Evolutionary conservation across 2,113 vertebrate species (phyloP).

Genomic region (Thamnophis sirtalis): DNA sequence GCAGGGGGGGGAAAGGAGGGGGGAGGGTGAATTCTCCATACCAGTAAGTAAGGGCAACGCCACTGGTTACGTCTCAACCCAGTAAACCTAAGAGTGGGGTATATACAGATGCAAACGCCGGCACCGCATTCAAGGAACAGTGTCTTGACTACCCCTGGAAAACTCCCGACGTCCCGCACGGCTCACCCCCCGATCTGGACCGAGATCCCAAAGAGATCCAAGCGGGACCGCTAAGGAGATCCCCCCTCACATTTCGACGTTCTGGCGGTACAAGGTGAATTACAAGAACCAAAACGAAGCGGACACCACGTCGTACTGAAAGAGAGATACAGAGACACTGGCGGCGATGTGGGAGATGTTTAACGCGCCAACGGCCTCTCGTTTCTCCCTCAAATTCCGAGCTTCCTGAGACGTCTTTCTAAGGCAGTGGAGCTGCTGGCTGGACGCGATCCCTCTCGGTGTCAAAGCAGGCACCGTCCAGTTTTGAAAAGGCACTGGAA

Average conservation of each 20-base stretch:
- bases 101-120: not conserved
- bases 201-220: not conserved
- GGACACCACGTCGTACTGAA: fast-evolving
- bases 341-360: not conserved
- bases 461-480: not conserved
- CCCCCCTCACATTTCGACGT: not conserved
- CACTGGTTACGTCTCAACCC: not conserved
- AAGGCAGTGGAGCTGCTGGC: not conserved
- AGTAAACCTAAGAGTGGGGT: not conserved
- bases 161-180: not conserved
- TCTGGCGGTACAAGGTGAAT: too few species aligned
- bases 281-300: not conserved
- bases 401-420: not conserved
- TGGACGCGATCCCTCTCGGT: not conserved
- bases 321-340: not conserved
- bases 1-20: fast-evolving
- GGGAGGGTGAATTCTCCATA: not conserved
- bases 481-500: constrained; percentile 11
- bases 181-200: not conserved
- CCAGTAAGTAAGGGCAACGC: not conserved
- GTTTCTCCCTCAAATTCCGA: not conserved
- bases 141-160: not conserved
- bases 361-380: fast-evolving
- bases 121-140: not conserved
- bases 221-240: not conserved